Conservation (phyloP, 2,113 vertebrate species). For the Oreocharis arfaki region DNA sequence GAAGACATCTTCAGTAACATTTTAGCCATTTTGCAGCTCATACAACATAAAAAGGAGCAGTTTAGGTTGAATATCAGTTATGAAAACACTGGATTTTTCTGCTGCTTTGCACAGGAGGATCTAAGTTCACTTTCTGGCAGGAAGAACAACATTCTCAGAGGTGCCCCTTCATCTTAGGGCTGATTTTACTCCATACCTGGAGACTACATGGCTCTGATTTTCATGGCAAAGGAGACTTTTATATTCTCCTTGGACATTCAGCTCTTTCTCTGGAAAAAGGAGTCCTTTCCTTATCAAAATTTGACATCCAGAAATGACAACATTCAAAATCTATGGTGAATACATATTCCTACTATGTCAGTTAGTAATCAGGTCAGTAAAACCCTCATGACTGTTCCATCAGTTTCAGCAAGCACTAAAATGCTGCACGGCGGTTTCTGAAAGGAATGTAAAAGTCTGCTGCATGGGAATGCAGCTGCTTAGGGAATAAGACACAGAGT, state of each 20-base stretch:
- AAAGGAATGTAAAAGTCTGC: neutral
- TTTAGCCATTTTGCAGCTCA: neutral
- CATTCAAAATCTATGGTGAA: neutral
- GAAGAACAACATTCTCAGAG: neutral
- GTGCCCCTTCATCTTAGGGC: neutral
- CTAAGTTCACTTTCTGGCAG: neutral
- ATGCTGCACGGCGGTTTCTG: neutral
- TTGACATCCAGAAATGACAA: neutral
- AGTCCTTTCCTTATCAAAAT: neutral
- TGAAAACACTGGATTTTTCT: neutral
- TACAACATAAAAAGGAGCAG: neutral
- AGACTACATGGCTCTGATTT: neutral
- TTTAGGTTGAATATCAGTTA: neutral
- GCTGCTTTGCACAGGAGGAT: neutral
- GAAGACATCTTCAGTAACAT: neutral
- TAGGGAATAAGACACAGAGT: neutral
- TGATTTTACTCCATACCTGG: neutral
- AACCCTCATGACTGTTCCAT: neutral
- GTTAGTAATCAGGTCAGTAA: neutral
- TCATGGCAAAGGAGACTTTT: neutral
- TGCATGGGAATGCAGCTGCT: neutral
- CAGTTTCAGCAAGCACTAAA: neutral
- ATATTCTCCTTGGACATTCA: neutral
- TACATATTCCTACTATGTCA: neutral
- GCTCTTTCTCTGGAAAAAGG: neutral